phyloP scores from a whole-genome alignment of 2,113 vertebrate species.

The Clarias batrachus region DNA sequence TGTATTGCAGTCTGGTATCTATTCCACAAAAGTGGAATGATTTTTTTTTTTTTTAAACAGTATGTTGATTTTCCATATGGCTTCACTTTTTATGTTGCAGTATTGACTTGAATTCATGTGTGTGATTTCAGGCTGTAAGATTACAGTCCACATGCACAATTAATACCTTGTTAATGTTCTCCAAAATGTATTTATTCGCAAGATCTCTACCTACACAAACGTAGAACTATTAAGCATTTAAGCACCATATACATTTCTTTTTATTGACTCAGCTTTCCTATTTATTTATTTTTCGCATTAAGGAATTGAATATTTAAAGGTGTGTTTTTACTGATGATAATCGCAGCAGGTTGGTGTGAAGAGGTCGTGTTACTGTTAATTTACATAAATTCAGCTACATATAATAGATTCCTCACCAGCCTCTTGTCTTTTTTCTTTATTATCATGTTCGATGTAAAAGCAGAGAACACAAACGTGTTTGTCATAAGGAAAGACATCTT shows the following conservation, averaged over 20 bases:
- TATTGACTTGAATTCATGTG: neutral
- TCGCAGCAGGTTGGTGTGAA: neutral
- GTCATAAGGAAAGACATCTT: neutral
- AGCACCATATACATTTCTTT: neutral
- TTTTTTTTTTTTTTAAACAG: neutral
- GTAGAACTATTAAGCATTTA: too few species aligned
- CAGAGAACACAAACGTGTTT: neutral
- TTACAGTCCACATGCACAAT: neutral
- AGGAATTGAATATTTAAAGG: neutral
- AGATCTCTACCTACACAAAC: neutral
- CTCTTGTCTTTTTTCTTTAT: neutral
- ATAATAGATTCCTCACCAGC: neutral
- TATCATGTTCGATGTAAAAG: neutral
- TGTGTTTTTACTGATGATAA: neutral
- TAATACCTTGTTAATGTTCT: too few species aligned
- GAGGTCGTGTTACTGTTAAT: neutral
- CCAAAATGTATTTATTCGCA: too few species aligned
- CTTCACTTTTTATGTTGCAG: too few species aligned
- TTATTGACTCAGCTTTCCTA: neutral
- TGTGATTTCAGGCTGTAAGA: neutral
- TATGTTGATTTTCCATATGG: neutral
- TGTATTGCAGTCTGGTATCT: neutral
- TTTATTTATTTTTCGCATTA: neutral
- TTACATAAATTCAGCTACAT: too few species aligned
- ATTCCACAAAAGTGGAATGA: neutral